A percentile compares a stretch with the other conserved stretches of the same genome.
phyloP scores from a whole-genome alignment of 2,797 vertebrate genomes.

The Sebastes paucispinis region DNA sequence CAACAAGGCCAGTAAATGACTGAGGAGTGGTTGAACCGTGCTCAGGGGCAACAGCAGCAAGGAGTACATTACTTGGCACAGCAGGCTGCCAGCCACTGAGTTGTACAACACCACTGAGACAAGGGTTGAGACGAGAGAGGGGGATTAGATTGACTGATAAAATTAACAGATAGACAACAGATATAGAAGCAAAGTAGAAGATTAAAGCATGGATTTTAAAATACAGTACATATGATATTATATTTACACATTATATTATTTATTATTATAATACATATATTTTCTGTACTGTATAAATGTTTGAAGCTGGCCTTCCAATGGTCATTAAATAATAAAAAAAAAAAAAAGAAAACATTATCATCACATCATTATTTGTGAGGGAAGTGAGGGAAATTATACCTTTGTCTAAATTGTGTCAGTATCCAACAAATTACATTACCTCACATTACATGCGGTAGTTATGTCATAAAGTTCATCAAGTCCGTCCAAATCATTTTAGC shows the following conservation, averaged over 20 bases:
- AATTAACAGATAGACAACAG: constrained; percentile 4
- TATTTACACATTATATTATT: rapidly evolving
- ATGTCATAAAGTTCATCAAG: too few relatives aligned
- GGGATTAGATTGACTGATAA: constrained; percentile 11
- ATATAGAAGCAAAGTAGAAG: not conserved
- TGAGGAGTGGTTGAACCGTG: constrained; percentile 81
- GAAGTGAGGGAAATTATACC: too few relatives aligned
- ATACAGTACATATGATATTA: not conserved
- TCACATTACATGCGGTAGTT: too few relatives aligned
- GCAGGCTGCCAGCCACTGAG: constrained; percentile 83
- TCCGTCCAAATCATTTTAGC: not conserved
- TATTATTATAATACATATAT: not conserved
- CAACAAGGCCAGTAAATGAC: constrained; percentile 80
- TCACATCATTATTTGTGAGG: too few relatives aligned
- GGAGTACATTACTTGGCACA: constrained; percentile 86
- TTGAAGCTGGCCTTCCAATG: not conserved
- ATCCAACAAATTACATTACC: too few relatives aligned
- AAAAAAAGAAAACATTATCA: not conserved
- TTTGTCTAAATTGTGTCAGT: too few relatives aligned
- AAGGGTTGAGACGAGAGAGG: not conserved
- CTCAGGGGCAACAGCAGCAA: constrained; percentile 82
- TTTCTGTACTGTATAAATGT: not conserved
- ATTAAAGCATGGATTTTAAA: not conserved
- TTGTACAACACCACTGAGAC: constrained; percentile 81
- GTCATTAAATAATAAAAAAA: not conserved